Percentiles rank a stretch among this genome's conserved stretches.
Conservation (phyloP, 2,113 vertebrate species). For the Phyllostomus discolor region DNA sequence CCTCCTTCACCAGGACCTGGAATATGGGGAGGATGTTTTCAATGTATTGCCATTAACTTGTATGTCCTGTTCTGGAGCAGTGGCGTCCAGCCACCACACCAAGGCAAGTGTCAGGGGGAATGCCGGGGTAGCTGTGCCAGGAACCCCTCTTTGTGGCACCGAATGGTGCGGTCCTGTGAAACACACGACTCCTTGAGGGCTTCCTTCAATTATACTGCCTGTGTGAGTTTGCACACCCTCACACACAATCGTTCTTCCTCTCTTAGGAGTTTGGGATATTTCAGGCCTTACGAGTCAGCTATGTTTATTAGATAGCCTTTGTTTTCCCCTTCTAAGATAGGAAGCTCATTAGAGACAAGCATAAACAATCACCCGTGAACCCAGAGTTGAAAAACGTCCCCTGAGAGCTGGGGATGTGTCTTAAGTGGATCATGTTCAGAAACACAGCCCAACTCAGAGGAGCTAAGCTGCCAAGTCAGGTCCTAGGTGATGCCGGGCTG, state of each 20-base stretch:
- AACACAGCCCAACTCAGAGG: neutral
- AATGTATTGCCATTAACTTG: neutral
- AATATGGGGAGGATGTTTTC: constrained; percentile 29
- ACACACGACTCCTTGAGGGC: neutral
- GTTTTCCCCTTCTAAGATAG: constrained; percentile 51
- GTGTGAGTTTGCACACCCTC: neutral
- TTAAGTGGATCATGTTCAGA: neutral
- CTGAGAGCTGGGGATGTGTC: neutral
- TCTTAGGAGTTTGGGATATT: neutral
- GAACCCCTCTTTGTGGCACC: neutral
- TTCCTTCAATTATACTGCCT: neutral
- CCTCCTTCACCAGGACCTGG: neutral
- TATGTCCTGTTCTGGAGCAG: neutral
- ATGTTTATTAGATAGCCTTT: constrained; percentile 51
- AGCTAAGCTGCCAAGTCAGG: neutral
- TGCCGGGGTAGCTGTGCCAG: neutral
- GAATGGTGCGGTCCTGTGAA: neutral
- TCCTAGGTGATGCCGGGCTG: neutral
- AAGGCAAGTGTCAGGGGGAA: neutral
- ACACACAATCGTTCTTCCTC: neutral
- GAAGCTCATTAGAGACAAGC: constrained; percentile 43
- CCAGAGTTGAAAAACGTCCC: neutral
- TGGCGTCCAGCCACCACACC: neutral
- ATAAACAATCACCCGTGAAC: neutral
- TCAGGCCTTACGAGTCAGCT: neutral